A percentile compares a stretch with the other conserved stretches of the same genome.
Evolutionary conservation across 2,888 invertebrate genomes (phyloP).

Genomic region (Torymus aiolomorphi): DNA sequence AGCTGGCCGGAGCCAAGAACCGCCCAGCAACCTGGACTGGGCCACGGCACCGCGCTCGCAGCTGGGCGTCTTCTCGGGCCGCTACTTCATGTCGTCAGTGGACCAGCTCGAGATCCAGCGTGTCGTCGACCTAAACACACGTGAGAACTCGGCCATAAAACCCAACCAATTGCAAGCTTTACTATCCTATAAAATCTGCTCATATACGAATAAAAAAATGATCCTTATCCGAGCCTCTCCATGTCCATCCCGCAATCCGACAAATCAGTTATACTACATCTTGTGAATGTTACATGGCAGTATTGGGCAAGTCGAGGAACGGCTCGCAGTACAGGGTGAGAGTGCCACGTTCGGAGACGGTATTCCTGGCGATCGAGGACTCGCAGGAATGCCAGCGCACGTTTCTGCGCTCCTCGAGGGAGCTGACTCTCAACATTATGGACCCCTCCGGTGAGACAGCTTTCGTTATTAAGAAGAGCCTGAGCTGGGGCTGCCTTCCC

Average conservation of each 20-base stretch:
- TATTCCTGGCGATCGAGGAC: constrained; percentile 85
- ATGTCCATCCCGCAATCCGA: no score
- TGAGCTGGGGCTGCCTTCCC: constrained; percentile 65
- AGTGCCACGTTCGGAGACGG: constrained; percentile 84
- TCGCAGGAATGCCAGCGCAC: constrained; percentile 81
- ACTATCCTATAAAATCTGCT: no score
- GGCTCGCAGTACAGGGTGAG: constrained; percentile 86
- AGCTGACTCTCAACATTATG: constrained; percentile 86
- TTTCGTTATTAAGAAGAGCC: constrained; percentile 79
- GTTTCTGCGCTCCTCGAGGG: constrained; percentile 83
- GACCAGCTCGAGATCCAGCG: constrained; percentile 86
- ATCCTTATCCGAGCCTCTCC: no score
- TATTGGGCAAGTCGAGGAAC: constrained; percentile 80
- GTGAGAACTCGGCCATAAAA: constrained; percentile 73
- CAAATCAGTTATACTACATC: background rate
- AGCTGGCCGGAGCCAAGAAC: constrained; percentile 77
- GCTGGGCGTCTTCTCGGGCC: constrained; percentile 81
- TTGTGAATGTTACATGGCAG: constrained; percentile 71
- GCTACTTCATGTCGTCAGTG: constrained; percentile 84
- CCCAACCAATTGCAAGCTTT: background rate
- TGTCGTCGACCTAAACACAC: constrained; percentile 85
- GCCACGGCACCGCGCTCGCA: constrained; percentile 78
- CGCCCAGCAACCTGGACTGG: constrained; percentile 81
- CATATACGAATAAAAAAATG: no score
- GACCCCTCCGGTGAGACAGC: constrained; percentile 91